Conservation (phyloP, 2,113 vertebrate genomes). For the Strix aluco region DNA sequence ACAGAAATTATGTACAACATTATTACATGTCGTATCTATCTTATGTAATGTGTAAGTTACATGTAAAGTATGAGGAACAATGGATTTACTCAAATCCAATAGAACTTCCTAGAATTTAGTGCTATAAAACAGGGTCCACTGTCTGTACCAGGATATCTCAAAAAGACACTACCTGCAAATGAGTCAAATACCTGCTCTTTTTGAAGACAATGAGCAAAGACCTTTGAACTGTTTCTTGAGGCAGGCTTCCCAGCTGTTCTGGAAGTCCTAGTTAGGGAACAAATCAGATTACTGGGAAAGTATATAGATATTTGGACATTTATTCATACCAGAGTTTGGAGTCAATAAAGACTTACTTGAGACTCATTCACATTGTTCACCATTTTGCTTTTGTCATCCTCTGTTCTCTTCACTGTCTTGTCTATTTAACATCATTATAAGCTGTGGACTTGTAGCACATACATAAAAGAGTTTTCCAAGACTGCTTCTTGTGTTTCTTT, state of each 20-base stretch:
- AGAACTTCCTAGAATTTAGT: not conserved
- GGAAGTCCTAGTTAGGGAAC: not conserved
- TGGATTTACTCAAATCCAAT: not conserved
- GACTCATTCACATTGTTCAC: not conserved
- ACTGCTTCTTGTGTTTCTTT: not conserved
- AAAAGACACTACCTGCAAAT: not conserved
- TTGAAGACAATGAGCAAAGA: not conserved
- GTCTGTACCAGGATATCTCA: not conserved
- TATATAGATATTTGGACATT: not conserved
- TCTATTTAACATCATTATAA: not conserved
- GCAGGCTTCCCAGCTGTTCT: not conserved
- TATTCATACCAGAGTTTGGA: not conserved
- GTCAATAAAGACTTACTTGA: not conserved
- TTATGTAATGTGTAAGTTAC: not conserved
- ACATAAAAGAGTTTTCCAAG: not conserved
- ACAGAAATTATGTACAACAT: not conserved
- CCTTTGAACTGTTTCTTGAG: not conserved
- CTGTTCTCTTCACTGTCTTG: not conserved
- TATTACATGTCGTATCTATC: not conserved
- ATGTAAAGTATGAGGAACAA: not conserved
- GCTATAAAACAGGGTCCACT: not conserved
- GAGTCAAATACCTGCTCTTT: not conserved
- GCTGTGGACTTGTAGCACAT: not conserved
- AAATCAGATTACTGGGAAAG: not conserved
- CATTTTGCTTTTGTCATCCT: not conserved